Percentiles rank a stretch among this genome's conserved stretches.
These are phyloP conservation scores for Eupithecia exiguata DNA, from an alignment of 2,888 invertebrate species.

Conservation along the genomic window DNA sequence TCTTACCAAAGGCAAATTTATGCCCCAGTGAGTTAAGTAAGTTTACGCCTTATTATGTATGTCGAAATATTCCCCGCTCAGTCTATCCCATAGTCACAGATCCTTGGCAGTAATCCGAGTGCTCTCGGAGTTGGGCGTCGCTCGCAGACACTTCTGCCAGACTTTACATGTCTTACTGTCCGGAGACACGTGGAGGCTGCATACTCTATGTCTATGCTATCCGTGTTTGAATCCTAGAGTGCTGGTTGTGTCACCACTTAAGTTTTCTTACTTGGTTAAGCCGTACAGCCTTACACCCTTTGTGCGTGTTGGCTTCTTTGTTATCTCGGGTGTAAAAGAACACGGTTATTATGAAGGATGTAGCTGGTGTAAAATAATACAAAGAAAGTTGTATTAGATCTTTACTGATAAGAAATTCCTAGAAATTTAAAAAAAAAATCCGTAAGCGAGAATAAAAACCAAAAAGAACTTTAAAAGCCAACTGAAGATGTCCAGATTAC, in stretches of 20 bases:
- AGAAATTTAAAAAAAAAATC: neutral
- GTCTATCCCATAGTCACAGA: neutral
- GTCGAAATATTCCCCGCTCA: neutral
- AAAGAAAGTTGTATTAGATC: neutral
- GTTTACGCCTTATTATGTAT: too few relatives aligned
- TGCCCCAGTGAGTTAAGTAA: too few relatives aligned
- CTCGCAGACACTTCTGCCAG: constrained; percentile 21
- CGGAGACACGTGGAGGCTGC: constrained; percentile 1
- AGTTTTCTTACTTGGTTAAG: neutral
- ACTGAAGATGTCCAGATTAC: constrained; percentile 11
- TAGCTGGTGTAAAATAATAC: neutral
- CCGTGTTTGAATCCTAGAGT: neutral
- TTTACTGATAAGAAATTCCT: neutral
- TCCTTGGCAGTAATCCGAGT: constrained; percentile 27
- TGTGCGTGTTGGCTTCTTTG: constrained; percentile 4
- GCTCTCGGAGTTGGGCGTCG: constrained; percentile 23
- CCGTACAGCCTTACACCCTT: neutral
- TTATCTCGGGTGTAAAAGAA: neutral
- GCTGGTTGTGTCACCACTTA: neutral
- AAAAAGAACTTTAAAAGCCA: constrained; percentile 7
- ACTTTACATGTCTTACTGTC: constrained; percentile 28
- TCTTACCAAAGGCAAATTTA: too few relatives aligned
- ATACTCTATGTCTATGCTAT: neutral
- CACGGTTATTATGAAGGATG: neutral
- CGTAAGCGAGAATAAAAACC: neutral